Evolutionary conservation across 2,888 invertebrate species (phyloP), one percentile per base, ranked within the genome.

Genomic region (Catocala fraxini): DNA sequence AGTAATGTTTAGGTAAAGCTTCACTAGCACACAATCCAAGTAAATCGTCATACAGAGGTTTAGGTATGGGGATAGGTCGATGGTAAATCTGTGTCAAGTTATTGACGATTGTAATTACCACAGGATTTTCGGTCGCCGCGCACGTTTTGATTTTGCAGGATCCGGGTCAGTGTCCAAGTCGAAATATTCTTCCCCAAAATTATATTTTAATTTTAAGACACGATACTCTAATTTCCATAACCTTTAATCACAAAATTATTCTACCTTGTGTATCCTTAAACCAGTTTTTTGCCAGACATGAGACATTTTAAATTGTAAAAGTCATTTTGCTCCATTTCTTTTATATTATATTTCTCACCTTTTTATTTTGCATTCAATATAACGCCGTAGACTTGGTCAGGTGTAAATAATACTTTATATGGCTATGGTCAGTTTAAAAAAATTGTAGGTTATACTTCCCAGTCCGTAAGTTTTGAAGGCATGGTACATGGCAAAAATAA

Each of bases 361-460:
- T 9, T 42, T 11, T n/a, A 3, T 42, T 42, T 42, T 11, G 42
- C 11, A 42, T 42, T 42, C 25, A 25, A 25, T 25, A 11, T 42
- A 42, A 42, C 42, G n/a, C 42, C 11, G n/a, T 42, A 42, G 10
- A 42, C 42, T 42, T 42, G 11, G 42, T 42, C 42, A 42, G 42
- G 11, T 42, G 42, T 42, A 42, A 11, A 42, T 11, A 55, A 43
- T 33, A 56, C 57, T 39, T 46, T n/a, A n/a, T n/a, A n/a, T n/a
- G n/a, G n/a, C n/a, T n/a, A n/a, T n/a, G n/a, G n/a, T n/a, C n/a
- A n/a, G n/a, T n/a, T n/a, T n/a, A n/a, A n/a, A n/a, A n/a, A n/a
- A 25, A 49, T 54, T 41, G 25, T 25, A 4, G 4, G 1, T 3
- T 25, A 25, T 25, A 25, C 25, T 25, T 25, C 3, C 25, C 3